phyloP scores from a whole-genome alignment of 2,113 vertebrate genomes.

The Misgurnus anguillicaudatus region DNA sequence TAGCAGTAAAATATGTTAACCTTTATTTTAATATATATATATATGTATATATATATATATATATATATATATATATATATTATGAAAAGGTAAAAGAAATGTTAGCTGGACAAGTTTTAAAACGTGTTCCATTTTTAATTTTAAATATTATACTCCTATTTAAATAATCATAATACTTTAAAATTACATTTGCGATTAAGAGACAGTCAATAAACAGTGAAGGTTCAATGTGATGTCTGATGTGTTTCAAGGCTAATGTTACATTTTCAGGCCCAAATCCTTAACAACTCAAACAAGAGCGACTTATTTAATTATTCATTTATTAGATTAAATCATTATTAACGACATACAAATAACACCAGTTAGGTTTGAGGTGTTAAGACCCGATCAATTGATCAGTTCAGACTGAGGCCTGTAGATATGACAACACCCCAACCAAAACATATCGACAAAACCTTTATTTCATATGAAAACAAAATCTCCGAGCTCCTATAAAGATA shows the following conservation, averaged over 20 bases:
- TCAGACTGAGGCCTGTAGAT: constrained; percentile 23
- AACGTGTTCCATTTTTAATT: no score
- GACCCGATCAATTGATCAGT: not conserved
- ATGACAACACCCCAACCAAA: constrained; percentile 38
- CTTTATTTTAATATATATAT: no score
- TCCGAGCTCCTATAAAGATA: not conserved
- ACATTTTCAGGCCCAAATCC: not conserved
- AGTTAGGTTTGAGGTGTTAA: not conserved
- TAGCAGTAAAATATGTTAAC: no score
- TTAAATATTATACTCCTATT: no score
- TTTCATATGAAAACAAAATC: not conserved
- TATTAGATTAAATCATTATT: not conserved
- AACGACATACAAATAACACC: not conserved
- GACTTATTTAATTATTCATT: not conserved
- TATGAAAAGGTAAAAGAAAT: no score
- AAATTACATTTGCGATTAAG: no score
- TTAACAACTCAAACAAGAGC: not conserved
- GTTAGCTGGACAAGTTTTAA: no score
- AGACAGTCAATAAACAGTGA: no score
- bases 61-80: no score
- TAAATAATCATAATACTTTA: no score
- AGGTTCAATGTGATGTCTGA: not conserved
- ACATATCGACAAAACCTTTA: not conserved
- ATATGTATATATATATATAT: no score
- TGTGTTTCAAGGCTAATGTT: not conserved